Evolutionary conservation across 2,113 vertebrate species (phyloP), one percentile per base, ranked within the genome.

Genomic region (Myrmecophaga tridactyla): DNA sequence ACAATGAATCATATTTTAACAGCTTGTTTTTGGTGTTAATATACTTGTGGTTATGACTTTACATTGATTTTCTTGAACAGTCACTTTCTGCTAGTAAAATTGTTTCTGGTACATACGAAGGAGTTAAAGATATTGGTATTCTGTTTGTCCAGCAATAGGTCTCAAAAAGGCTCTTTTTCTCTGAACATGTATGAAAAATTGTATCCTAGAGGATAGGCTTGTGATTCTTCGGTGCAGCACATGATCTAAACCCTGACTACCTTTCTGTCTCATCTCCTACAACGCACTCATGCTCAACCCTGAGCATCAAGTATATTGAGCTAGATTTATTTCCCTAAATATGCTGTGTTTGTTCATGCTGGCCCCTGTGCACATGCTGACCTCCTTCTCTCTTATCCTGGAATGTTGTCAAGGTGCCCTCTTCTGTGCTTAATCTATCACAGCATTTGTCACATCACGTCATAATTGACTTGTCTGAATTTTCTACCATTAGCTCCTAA

Each of bases 41-140:
- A 39, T 23, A 73, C 17, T 94, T 95, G 88, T 94, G 96, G 92
- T 96, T 97, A 76, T 92, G 84, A 96, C 96, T 97, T 95, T 92
- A 62, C 91, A 89, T 56, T 93, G 92, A 96, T 96, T 94, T 96
- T 36, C 75, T 94, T 94, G 75, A 95, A 89, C n/a, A 95, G 89
- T 96, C 97, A 96, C 69, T 95, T 97, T 96, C 96, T 97, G 84
- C 92, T 94, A 96, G 76, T 81, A 97, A 97, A 96, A 94, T 87
- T 84, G 78, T 96, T 97, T 97, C 93, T 93, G 75, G 86, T 92
- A 77, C 90, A 53, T 86, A 88, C 27, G 48, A 97, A 94, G 92
- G 90, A 95, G 93, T 95, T 94, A 96, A 95, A 95, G 70, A 77
- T 88, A 92, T 88, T 53, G 90, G 34, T 76, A 23, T 92, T 95